Percentiles rank a stretch among this genome's conserved stretches.
Evolutionary conservation across 1,140 invertebrate species (phyloP).

Genomic region (Calycopis cecrops): DNA sequence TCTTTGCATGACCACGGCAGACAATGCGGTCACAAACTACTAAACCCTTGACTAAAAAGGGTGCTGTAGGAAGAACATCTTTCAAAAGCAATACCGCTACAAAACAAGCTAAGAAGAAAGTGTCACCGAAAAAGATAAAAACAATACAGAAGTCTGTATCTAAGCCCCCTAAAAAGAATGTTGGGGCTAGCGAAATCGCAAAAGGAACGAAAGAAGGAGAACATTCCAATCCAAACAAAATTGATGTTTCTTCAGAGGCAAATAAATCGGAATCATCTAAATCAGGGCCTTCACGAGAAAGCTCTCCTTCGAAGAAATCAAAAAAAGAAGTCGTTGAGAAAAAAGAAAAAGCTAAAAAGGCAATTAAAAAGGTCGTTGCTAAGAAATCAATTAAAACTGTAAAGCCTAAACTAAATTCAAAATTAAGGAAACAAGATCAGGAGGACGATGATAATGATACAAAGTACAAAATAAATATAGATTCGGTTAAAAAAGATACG

Average conservation of each 20-base stretch:
- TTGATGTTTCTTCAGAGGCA: conserved; percentile 32
- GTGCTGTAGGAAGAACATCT: conserved; percentile 51
- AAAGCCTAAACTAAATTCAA: conserved; percentile 34
- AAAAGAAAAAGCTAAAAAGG: conserved; percentile 51
- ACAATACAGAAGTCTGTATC: conserved; percentile 40
- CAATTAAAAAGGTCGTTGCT: conserved; percentile 38
- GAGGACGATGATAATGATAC: conserved; percentile 42
- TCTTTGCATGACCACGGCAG: too few relatives aligned
- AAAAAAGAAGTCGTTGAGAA: conserved; percentile 60
- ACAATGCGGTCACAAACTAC: too few relatives aligned
- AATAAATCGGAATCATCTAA: conserved; percentile 40
- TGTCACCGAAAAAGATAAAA: conserved; percentile 47
- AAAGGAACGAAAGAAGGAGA: conserved; percentile 39
- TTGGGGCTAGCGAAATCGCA: conserved; percentile 35
- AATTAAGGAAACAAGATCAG: conserved; percentile 27
- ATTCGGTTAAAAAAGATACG: conserved; percentile 41
- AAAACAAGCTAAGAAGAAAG: conserved; percentile 53
- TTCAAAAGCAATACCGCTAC: conserved; percentile 43
- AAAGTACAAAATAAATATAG: conserved; percentile 63
- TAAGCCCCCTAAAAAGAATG: conserved; percentile 47
- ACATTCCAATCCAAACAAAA: conserved; percentile 34
- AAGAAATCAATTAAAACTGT: conserved; percentile 43
- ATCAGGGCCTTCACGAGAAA: conserved; percentile 35
- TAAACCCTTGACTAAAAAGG: too few relatives aligned
- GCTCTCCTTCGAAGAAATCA: conserved; percentile 47